A percentile compares a stretch with the other conserved stretches of the same genome.
Evolutionary conservation across 2,113 vertebrate genomes (phyloP).

Genomic region (Symphodus melops): DNA sequence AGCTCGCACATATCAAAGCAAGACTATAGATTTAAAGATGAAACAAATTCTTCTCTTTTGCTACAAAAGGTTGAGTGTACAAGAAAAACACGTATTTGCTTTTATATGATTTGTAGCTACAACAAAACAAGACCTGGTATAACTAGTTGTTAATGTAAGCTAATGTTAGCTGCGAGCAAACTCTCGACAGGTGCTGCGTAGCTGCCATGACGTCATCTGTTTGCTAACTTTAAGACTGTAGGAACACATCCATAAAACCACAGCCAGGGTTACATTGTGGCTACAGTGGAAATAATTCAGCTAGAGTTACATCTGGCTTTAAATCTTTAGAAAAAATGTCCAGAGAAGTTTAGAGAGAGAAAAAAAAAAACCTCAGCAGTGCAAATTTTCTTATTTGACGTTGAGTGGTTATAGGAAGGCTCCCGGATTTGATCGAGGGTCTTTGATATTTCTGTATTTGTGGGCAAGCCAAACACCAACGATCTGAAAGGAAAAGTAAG

Average conservation of each 20-base stretch:
- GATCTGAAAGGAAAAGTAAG: constrained; percentile 84
- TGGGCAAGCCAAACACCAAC: constrained; percentile 95
- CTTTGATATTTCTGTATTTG: constrained; percentile 95
- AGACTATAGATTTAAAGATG: not conserved
- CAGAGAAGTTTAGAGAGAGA: not conserved
- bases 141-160: not conserved
- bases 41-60: not conserved
- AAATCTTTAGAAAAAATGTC: not conserved
- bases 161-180: not conserved
- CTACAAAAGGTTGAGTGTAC: not conserved
- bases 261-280: not conserved
- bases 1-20: not conserved
- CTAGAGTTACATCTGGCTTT: not conserved
- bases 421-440: constrained; percentile 92
- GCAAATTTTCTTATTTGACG: not conserved
- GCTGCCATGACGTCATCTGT: not conserved
- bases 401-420: constrained; percentile 88
- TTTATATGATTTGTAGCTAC: not conserved
- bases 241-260: not conserved
- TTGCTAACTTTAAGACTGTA: not conserved
- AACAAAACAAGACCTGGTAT: not conserved
- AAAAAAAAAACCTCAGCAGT: not conserved
- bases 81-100: not conserved
- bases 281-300: not conserved
- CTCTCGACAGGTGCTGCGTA: not conserved